Evolutionary conservation across 2,797 vertebrate genomes (phyloP).

Genomic region (Trematomus bernacchii): DNA sequence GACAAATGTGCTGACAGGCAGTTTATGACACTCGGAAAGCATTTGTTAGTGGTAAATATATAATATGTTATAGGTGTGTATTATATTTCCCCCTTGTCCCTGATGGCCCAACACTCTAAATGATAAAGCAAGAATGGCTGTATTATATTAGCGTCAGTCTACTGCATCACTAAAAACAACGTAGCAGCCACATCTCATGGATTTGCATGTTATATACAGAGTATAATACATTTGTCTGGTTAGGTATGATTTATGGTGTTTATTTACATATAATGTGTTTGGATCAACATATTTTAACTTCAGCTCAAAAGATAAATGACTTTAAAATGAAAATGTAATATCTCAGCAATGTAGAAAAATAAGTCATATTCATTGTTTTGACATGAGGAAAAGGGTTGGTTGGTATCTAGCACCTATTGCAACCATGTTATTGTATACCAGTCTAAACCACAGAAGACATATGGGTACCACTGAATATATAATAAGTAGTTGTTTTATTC

Average conservation of each 20-base stretch:
- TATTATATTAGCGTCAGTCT: conserved; percentile 59
- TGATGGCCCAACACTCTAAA: conserved; percentile 33
- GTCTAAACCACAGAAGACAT: conserved; percentile 35
- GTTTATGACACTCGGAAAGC: conserved; percentile 34
- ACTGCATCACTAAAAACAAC: conserved; percentile 56
- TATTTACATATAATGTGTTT: conserved; percentile 71
- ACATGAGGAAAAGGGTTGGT: conserved; percentile 56
- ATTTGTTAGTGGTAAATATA: conserved; percentile 26
- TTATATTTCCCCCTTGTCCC: conserved; percentile 32
- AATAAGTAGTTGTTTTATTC: conserved; percentile 12
- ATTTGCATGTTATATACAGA: conserved; percentile 68
- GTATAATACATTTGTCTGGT: conserved; percentile 75
- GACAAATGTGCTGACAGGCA: conserved; percentile 22
- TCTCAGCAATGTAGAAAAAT: conserved; percentile 70
- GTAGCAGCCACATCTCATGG: conserved; percentile 39
- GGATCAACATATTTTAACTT: conserved; percentile 49
- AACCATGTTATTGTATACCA: conserved; percentile 39
- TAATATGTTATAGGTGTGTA: conserved; percentile 42
- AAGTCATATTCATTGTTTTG: conserved; percentile 59
- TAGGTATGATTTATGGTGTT: conserved; percentile 67
- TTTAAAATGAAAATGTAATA: conserved; percentile 70
- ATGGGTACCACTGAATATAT: conserved; percentile 34
- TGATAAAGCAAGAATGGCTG: conserved; percentile 48
- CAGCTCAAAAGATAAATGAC: conserved; percentile 52
- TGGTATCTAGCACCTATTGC: conserved; percentile 63